Evolutionary conservation across 1,140 invertebrate genomes (phyloP), one percentile per base, ranked within the genome.

Genomic region (Apis dorsata): DNA sequence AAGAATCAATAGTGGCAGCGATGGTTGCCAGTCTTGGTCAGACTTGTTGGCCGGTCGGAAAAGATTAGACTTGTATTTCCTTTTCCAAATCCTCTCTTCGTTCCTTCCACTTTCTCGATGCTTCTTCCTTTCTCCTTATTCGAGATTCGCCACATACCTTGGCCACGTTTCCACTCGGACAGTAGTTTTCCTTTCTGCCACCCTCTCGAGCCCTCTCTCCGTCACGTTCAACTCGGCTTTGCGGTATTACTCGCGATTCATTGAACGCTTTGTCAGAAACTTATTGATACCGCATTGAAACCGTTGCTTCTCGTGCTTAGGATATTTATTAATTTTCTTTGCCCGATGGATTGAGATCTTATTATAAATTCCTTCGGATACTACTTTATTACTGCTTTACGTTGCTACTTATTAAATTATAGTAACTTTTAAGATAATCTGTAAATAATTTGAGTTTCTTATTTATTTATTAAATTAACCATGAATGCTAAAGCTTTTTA

Each of bases 1-100:
- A 77, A 69, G 87, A 90, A 90, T 90, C 89, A 84, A 90, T 90
- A 90, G 85, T 55, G 78, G 71, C 69, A 79, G 68, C 68, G 57
- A 74, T 76, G 73, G 86, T 87, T 80, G 79, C 70, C 72, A 84
- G 78, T 49, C 59, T 78, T 53, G 79, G 77, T 72, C 71, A 73
- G 72, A 68, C 65, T 85, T 79, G 86, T 72, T 86, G 86, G 85
- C 62, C 79, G 66, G 69, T 55, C 79, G 21, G 66, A 57, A 73
- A 82, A 85, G 88, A 87, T 90, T 90, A 83, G 86, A 88, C 87
- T 90, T 89, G 91, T 92, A 91, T 93, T 93, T 93, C 90, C 88
- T 89, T 76, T 65, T 90, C 90, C 88, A 91, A 93, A 90, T 91
- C 90, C 89, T 68, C 79, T 76, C 44, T 60, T 19, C 57, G 60